Base-by-base conservation (phyloP, 2,113 vertebrate genomes). In the Myodes glareolus region DNA sequence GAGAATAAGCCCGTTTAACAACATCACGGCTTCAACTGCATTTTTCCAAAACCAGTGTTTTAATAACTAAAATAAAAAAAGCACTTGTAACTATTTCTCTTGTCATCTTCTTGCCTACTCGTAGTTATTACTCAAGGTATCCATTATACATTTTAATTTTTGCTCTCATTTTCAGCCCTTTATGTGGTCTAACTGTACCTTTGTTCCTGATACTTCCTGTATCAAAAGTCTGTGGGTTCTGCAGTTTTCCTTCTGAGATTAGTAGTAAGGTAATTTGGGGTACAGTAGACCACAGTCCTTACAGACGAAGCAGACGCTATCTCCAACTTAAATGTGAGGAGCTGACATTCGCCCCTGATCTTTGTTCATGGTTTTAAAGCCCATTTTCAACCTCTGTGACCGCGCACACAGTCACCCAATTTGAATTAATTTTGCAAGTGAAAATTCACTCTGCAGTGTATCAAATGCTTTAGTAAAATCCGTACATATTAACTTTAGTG, bases 361-460 rank as follows among this genome's bases (percentile, higher is more conserved):
- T 97, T 96, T 96, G 97, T 97, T 97, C 97, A 97, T 77, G 87
- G 93, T 90, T 86, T 82, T 94, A 90, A 36, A 94, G 90, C 84
- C 97, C 96, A 97, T 97, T 98, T 97, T 97, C 97, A 96, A 39
- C 76, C 94, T 96, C 88, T 97, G 98, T 98, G 98, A 97, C 98
- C 97, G 94, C 42, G 97, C 95, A 97, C 97, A 96, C 97, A 95
- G 95, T 95, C 97, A 95, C 93, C 90, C 96, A 97, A 97, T 97
- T 97, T 97, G 97, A 98, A 98, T 97, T 98, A 97, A 97, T 97
- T 98, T 96, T 96, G 94, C 92, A 88, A 96, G 95, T 94, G 90
- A 87, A 95, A 97, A 97, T 97, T 97, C 97, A 97, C 92, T 94
- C 92, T 96, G 94, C 95, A 96, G 96, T 96, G 97, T 97, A 96